Percentiles rank a stretch among this genome's conserved stretches.
Conservation (phyloP, 2,113 vertebrate genomes). For the Chloroceryle aenea region DNA sequence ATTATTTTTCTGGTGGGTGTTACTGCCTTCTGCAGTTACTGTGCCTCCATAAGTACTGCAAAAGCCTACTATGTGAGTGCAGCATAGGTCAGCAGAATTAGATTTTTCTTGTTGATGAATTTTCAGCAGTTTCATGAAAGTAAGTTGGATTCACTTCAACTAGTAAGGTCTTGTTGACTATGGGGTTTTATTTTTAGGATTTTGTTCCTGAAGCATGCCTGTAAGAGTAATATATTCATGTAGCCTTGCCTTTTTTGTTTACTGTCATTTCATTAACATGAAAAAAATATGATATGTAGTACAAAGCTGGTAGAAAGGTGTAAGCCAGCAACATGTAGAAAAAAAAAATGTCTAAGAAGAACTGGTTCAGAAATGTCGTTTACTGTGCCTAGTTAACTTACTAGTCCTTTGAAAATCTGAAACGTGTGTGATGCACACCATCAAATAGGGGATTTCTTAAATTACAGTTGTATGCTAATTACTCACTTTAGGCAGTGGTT, state of each 20-base stretch:
- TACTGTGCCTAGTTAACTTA: conserved; percentile 68
- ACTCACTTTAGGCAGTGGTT: conserved; percentile 69
- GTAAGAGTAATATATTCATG: background rate
- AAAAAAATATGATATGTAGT: background rate
- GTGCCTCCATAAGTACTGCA: background rate
- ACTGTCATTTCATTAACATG: background rate
- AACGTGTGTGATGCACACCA: conserved; percentile 68
- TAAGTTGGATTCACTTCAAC: background rate
- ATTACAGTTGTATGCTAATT: conserved; percentile 78
- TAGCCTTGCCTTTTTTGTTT: background rate
- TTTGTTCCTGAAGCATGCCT: background rate
- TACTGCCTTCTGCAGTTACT: background rate
- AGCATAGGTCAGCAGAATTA: background rate
- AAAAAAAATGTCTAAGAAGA: conserved; percentile 49
- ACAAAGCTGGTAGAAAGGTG: background rate
- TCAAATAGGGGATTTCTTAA: conserved; percentile 74
- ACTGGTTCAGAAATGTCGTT: conserved; percentile 31
- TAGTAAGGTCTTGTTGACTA: background rate
- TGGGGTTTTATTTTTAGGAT: background rate
- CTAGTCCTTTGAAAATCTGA: conserved; percentile 65
- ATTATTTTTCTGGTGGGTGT: background rate
- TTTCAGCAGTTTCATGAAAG: background rate
- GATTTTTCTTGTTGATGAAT: background rate
- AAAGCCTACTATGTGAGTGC: background rate
- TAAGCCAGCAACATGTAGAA: background rate